phyloP scores from a whole-genome alignment of 2,888 invertebrate species.

The Lomographa bimaculata region DNA sequence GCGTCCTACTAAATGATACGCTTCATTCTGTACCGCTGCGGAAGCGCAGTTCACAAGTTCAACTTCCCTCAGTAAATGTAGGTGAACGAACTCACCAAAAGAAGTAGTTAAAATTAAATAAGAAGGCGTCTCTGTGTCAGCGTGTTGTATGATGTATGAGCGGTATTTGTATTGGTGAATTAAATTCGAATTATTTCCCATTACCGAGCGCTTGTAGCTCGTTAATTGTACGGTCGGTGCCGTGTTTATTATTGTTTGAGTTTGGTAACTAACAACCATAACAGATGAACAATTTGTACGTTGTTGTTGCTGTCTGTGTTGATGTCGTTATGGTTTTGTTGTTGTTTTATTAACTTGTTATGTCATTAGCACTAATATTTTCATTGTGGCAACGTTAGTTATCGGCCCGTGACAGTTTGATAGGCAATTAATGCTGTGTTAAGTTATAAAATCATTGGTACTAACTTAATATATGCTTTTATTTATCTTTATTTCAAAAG shows the following conservation, averaged over 20 bases:
- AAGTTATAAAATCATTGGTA: too few relatives aligned
- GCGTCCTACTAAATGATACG: slow-evolving; percentile 14
- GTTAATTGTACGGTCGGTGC: slow-evolving; percentile 21
- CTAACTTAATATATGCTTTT: too few relatives aligned
- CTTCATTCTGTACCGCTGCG: slow-evolving; percentile 36
- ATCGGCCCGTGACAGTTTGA: too few relatives aligned
- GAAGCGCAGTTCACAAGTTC: slow-evolving; percentile 58
- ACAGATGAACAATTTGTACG: slow-evolving; percentile 14
- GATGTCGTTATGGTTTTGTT: slow-evolving; percentile 7
- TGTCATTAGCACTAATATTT: slow-evolving; percentile 1
- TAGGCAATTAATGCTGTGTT: too few relatives aligned
- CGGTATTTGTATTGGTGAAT: slow-evolving; percentile 27
- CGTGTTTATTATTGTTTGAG: slow-evolving; percentile 13
- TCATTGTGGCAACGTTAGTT: neutral
- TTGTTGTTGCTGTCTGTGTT: slow-evolving; percentile 12
- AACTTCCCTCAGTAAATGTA: slow-evolving; percentile 48
- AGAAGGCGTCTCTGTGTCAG: slow-evolving; percentile 40
- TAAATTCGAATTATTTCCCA: slow-evolving; percentile 34
- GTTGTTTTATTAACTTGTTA: slow-evolving; percentile 1
- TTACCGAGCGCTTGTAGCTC: slow-evolving; percentile 2
- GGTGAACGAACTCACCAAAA: slow-evolving; percentile 43
- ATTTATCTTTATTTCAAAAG: too few relatives aligned
- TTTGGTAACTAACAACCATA: slow-evolving; percentile 13
- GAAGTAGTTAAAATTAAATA: slow-evolving; percentile 47
- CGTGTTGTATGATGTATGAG: slow-evolving; percentile 31